Evolutionary conservation across 2,113 vertebrate species (phyloP), one percentile per base, ranked within the genome.

Genomic region (Hemiscyllium ocellatum): DNA sequence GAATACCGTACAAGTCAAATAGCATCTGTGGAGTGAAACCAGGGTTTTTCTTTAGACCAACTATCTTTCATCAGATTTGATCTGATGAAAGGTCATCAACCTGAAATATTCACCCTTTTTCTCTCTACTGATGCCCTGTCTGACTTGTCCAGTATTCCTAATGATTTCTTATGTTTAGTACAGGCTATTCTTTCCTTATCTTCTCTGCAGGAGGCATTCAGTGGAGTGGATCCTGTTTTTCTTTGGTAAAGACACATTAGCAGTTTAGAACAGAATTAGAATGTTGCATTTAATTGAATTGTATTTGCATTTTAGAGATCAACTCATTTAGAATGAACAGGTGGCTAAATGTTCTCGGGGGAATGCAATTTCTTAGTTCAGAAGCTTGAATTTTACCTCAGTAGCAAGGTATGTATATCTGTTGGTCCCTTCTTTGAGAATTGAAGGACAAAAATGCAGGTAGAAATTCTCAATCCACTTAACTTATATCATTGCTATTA

Each of bases 241-340:
- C 89, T n/a, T 93, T 93, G 89, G 19, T 66, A 61, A 90, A 90
- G 52, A 61, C 13, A 29, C 87, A 68, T 93, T 93, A 93, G 37
- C 89, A 37, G 61, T 93, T 93, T 37, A 66, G 65, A 65, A 66
- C 89, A n/a, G 33, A 91, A 91, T 68, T 66, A 19, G 37, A 91
- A 66, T n/a, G 66, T 93, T 83, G 80, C 37, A 42, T 93, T 93
- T 65, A 93, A 66, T 93, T 17, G 20, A 93, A 66, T 93, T 66
- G 15, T 19, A 93, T 93, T 93, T 93, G 89, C 89, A 93, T 93
- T 93, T 93, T 93, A 66, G 61, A 93, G 61, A 93, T 22, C 15
- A 66, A 20, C 89, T 93, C 56, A 93, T 66, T 93, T 68, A 93
- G 22, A 66, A 91, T n/a, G 56, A 66, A 68, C 89, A 68, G 89